These are phyloP conservation scores for Theocolax elegans DNA, from an alignment of 1,140 invertebrate genomes.

Conservation along the genomic window DNA sequence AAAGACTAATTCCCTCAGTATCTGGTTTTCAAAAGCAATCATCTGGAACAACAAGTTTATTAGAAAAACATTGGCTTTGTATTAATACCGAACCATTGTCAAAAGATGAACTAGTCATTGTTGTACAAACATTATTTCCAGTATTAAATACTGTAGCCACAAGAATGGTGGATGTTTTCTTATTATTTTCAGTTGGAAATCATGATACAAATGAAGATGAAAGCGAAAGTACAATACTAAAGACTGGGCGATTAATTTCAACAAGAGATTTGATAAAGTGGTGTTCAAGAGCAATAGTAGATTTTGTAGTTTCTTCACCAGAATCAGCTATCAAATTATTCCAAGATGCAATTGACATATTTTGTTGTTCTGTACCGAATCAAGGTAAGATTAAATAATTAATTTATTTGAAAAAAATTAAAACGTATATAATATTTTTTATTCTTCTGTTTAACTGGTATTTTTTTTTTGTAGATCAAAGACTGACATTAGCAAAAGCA, in stretches of 20 bases:
- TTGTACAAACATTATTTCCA: constrained; percentile 78
- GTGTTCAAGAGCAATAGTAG: constrained; percentile 80
- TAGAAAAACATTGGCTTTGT: constrained; percentile 86
- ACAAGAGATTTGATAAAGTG: constrained; percentile 94
- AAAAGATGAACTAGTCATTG: constrained; percentile 76
- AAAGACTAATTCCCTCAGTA: constrained; percentile 72
- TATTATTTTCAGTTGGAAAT: constrained; percentile 79
- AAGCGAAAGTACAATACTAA: constrained; percentile 55
- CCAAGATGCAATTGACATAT: constrained; percentile 92
- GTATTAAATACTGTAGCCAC: constrained; percentile 78
- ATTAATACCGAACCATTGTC: constrained; percentile 85
- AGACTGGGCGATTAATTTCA: constrained; percentile 75
- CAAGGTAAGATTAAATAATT: constrained; percentile 52
- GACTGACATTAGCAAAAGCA: constrained; percentile 76
- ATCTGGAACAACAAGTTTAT: constrained; percentile 72
- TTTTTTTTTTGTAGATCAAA: constrained; percentile 63
- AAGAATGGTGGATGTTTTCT: constrained; percentile 86
- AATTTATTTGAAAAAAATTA: constrained; percentile 1
- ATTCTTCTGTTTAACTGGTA: neutral
- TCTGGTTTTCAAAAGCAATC: constrained; percentile 74
- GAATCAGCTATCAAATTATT: constrained; percentile 82
- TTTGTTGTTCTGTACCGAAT: constrained; percentile 80
- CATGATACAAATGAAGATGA: constrained; percentile 62
- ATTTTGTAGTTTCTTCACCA: constrained; percentile 81
- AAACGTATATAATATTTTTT: neutral